Percentiles rank a stretch among this genome's conserved stretches.
Evolutionary conservation across 2,888 invertebrate species (phyloP).

Genomic region (Mythimna vitellina): DNA sequence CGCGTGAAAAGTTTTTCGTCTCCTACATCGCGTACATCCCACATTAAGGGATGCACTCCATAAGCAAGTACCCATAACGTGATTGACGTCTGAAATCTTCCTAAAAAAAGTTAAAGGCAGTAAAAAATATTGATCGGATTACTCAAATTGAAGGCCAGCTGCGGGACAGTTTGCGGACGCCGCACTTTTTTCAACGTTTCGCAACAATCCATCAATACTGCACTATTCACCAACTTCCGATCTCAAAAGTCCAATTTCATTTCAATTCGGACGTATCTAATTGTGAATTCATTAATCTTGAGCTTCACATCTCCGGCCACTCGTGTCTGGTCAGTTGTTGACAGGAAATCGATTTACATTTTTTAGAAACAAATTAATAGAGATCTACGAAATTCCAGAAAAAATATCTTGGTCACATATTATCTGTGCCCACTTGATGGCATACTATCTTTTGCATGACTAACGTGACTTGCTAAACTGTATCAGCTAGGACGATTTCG

Average conservation of each 20-base stretch:
- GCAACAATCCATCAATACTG: slow-evolving; percentile 86
- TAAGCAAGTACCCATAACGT: slow-evolving; percentile 46
- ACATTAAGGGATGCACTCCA: not conserved
- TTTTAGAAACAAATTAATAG: slow-evolving; percentile 69
- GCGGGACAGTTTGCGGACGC: slow-evolving; percentile 83
- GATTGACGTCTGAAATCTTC: slow-evolving; percentile 56
- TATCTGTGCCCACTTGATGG: slow-evolving; percentile 19
- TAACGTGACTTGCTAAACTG: slow-evolving; percentile 31
- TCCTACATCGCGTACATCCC: not conserved
- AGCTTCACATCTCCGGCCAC: slow-evolving; percentile 78
- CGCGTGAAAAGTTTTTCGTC: not conserved
- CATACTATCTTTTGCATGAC: slow-evolving; percentile 12
- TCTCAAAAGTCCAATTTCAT: slow-evolving; percentile 85
- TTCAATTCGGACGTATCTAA: slow-evolving; percentile 88
- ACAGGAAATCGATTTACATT: slow-evolving; percentile 87
- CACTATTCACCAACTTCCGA: slow-evolving; percentile 88
- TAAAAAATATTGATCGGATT: slow-evolving; percentile 88
- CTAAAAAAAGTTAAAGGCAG: slow-evolving; percentile 62
- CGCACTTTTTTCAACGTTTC: slow-evolving; percentile 79
- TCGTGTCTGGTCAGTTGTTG: slow-evolving; percentile 89
- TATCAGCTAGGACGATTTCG: not conserved
- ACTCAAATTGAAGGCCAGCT: slow-evolving; percentile 84
- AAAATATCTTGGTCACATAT: slow-evolving; percentile 38
- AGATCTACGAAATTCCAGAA: slow-evolving; percentile 58
- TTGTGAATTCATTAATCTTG: slow-evolving; percentile 89